These are phyloP conservation scores for Glandiceps talaboti DNA, from an alignment of 53 echinoderm and acorn worm species.

Conservation along the genomic window DNA sequence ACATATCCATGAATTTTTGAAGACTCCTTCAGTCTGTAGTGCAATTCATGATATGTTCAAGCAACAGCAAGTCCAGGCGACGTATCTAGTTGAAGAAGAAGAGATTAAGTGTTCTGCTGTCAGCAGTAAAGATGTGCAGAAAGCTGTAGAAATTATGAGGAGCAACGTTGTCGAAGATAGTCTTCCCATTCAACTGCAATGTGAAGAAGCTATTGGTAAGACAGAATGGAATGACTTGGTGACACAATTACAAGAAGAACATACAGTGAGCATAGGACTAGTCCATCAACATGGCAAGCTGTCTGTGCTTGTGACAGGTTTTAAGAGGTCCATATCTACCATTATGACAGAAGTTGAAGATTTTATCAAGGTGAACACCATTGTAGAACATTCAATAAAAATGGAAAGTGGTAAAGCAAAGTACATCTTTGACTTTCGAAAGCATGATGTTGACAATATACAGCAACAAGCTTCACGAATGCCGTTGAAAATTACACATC, in stretches of 20 bases:
- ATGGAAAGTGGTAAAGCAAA: neutral
- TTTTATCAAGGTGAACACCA: neutral
- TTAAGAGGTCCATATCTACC: neutral
- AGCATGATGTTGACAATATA: neutral
- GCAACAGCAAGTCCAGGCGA: constrained; percentile 10
- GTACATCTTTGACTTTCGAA: neutral
- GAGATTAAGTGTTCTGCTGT: constrained; percentile 11
- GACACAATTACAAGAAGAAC: neutral
- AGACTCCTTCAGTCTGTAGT: neutral
- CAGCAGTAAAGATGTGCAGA: neutral
- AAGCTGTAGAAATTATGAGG: constrained; percentile 14
- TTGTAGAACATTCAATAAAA: neutral
- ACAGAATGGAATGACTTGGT: neutral
- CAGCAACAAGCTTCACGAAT: neutral
- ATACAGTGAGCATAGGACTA: neutral
- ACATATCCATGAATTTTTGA: neutral
- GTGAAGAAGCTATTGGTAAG: constrained; percentile 2
- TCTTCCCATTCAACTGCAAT: constrained; percentile 3
- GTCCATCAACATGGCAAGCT: too few species aligned
- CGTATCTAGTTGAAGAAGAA: constrained; percentile 14
- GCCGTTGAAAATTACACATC: neutral
- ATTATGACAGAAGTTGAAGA: neutral
- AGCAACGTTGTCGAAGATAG: constrained; percentile 9
- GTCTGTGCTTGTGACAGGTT: neutral
- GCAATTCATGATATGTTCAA: constrained; percentile 27